These are phyloP conservation scores for Agonopterix alstromeriana DNA, from an alignment of 2,888 invertebrate genomes.

Conservation along the genomic window DNA sequence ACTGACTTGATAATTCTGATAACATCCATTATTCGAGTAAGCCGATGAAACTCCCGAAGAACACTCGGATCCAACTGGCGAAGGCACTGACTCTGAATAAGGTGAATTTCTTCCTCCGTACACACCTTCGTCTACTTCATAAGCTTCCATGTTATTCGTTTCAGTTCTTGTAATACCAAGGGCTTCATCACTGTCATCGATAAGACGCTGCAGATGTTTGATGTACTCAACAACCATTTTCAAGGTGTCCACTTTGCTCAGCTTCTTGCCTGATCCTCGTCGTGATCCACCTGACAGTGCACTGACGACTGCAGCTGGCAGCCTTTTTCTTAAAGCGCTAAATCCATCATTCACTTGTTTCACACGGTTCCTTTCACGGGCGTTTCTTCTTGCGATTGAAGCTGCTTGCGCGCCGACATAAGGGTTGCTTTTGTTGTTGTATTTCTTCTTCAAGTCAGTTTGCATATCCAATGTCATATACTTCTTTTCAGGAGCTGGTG, in stretches of 20 bases:
- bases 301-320: slow-evolving; percentile 87
- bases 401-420: slow-evolving; percentile 82
- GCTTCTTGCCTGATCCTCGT: slow-evolving; percentile 87
- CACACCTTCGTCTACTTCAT: slow-evolving; percentile 55
- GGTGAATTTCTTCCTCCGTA: slow-evolving; percentile 50
- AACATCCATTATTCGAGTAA: slow-evolving; percentile 34
- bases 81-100: slow-evolving; percentile 73
- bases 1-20: slow-evolving; percentile 34
- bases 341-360: slow-evolving; percentile 97
- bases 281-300: slow-evolving; percentile 80
- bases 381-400: slow-evolving; percentile 93
- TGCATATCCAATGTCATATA: slow-evolving; percentile 36
- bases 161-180: slow-evolving; percentile 33
- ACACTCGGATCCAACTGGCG: slow-evolving; percentile 82
- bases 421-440: slow-evolving; percentile 78
- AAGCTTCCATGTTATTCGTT: slow-evolving; percentile 18
- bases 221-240: slow-evolving; percentile 94
- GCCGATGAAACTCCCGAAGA: slow-evolving; percentile 75
- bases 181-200: slow-evolving; percentile 82
- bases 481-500: slow-evolving; percentile 69
- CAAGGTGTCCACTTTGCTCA: slow-evolving; percentile 94
- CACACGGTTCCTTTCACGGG: slow-evolving; percentile 95
- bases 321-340: slow-evolving; percentile 88
- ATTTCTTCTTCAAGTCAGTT: slow-evolving; percentile 78
- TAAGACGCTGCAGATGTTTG: slow-evolving; percentile 84